phyloP scores from a whole-genome alignment of 2,113 vertebrate species.

The Arizona elegans region DNA sequence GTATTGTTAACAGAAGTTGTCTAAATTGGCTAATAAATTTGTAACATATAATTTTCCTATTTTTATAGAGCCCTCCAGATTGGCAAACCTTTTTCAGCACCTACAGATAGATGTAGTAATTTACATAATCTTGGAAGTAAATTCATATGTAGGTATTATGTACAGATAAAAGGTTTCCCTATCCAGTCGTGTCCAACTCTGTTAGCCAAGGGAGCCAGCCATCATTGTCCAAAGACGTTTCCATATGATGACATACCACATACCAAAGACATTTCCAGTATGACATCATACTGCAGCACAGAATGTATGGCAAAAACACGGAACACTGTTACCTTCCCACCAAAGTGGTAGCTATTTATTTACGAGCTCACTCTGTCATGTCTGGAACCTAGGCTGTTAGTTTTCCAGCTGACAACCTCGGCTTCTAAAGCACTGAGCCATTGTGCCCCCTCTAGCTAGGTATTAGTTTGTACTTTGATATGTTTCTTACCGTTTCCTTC shows the following conservation, averaged over 20 bases:
- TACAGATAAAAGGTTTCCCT: not conserved
- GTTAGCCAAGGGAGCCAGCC: not conserved
- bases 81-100: not conserved
- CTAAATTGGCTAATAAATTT: not conserved
- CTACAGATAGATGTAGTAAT: not conserved
- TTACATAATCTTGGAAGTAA: not conserved
- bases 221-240: not conserved
- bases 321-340: not conserved
- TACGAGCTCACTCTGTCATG: not conserved
- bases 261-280: too few species aligned
- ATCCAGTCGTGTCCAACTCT: not conserved
- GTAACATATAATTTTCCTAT: not conserved
- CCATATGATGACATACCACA: too few species aligned
- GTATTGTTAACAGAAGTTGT: not conserved
- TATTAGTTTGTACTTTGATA: not conserved
- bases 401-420: not conserved
- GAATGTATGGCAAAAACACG: not conserved
- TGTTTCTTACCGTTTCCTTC: conserved; percentile 85
- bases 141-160: not conserved
- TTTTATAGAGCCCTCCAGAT: not conserved
- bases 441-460: not conserved
- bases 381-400: not conserved
- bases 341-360: not conserved
- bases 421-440: not conserved
- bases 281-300: not conserved